Evolutionary conservation across 2,797 vertebrate species (phyloP).

Genomic region (Enteromius argenteus): DNA sequence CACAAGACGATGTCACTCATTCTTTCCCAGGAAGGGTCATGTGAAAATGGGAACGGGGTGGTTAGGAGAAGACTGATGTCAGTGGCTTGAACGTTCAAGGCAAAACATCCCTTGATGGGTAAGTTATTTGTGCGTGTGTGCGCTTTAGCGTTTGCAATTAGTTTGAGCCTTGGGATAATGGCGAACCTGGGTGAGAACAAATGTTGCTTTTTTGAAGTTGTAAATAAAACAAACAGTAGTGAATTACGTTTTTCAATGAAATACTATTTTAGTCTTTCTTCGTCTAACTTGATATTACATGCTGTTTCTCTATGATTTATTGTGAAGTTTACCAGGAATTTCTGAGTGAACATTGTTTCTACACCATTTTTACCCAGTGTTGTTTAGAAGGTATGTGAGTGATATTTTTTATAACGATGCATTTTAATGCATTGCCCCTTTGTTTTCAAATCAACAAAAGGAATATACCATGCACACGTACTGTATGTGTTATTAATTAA

Average conservation of each 20-base stretch:
- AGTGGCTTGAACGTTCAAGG: conserved; percentile 13
- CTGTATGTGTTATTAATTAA: not conserved
- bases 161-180: conserved; percentile 28
- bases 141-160: conserved; percentile 17
- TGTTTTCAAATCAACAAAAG: not conserved
- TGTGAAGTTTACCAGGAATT: not conserved
- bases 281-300: not conserved
- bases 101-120: conserved; percentile 29
- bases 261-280: not conserved
- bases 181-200: conserved; percentile 19
- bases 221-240: no score
- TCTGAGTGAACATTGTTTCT: not conserved
- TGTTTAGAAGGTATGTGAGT: not conserved
- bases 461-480: not conserved
- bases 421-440: not conserved
- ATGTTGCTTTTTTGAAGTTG: not conserved
- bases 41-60: conserved; percentile 19
- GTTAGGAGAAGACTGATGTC: conserved; percentile 43
- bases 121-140: conserved; percentile 24
- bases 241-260: not conserved
- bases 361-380: not conserved
- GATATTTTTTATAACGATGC: not conserved
- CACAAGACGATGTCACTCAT: conserved; percentile 76
- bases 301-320: not conserved
- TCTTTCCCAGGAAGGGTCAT: conserved; percentile 65